Conservation (phyloP, 2,113 vertebrate species). For the Delphinus delphis region DNA sequence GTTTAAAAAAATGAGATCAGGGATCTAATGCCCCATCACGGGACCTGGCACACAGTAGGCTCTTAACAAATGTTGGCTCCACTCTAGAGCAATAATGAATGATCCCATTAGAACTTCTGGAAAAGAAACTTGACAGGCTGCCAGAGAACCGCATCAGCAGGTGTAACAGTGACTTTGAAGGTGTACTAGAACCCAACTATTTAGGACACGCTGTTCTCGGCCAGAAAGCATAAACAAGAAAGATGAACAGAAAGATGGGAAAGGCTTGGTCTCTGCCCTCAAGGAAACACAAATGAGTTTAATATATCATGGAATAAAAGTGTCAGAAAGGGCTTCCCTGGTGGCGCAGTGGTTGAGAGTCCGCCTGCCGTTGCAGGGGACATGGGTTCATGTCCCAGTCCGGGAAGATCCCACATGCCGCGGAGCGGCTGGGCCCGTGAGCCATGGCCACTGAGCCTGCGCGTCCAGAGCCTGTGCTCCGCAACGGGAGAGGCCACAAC, state of each 20-base stretch:
- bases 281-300: not conserved
- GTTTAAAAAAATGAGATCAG: not conserved
- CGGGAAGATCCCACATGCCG: too few species aligned
- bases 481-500: too few species aligned
- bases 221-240: not conserved
- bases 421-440: too few species aligned
- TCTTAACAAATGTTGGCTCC: not conserved
- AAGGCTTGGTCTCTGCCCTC: not conserved
- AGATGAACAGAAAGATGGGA: not conserved
- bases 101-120: not conserved
- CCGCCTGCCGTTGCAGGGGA: too few species aligned
- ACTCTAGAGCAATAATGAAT: not conserved
- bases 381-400: rapidly evolving
- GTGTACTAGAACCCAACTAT: not conserved
- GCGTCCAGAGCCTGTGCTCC: too few species aligned
- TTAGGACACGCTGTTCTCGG: not conserved
- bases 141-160: too few species aligned
- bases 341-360: too few species aligned
- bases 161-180: rapidly evolving
- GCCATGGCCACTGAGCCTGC: too few species aligned
- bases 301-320: not conserved
- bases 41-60: not conserved
- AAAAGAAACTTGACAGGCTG: not conserved
- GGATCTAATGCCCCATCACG: not conserved
- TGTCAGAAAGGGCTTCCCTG: too few species aligned